Evolutionary conservation across 2,797 vertebrate genomes (phyloP), one percentile per base, ranked within the genome.

Genomic region (Lepus townsendii): DNA sequence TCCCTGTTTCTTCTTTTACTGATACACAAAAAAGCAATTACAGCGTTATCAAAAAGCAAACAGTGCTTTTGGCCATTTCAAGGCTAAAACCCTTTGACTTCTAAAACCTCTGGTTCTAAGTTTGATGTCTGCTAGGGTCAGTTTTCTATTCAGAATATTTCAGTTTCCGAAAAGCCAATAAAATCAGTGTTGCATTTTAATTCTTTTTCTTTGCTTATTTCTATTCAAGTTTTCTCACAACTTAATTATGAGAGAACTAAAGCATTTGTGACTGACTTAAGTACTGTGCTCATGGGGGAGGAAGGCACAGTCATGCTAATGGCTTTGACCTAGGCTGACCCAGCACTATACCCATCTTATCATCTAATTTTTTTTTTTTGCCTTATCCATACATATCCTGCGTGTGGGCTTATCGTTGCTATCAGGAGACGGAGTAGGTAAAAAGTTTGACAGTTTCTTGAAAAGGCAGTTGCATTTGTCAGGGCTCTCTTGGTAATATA

Each of bases 101-200:
- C 50, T 80, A 47, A 75, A 82, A 57, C 5, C 30, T 94, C 7
- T 3, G 22, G 32, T 16, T 88, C 35, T 83, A 92, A 92, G 32
- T 60, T 89, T 27, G 76, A 2, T 42, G 19, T 83, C 16, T 30
- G 24, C 27, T 76, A 88, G 38, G 13, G 68, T 83, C 50, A 84
- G 66, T 93, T 90, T 87, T 94, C 60, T 88, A 73, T 66, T 88
- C 30, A 38, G 14, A 89, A 91, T 57, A 42, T 30, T 89, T 82
- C 62, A n/a, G 20, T 79, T 80, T 95, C 26, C 83, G 50, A 86
- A 42, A 72, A 68, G 30, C n/a, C 71, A 83, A 68, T 10, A 78
- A 77, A 88, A 88, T 89, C 52, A 86, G 76, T 42, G 11, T 38
- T 83, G 27, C 27, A 83, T 79, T 94, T 93, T n/a, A 68, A 77